Evolutionary conservation across 2,888 invertebrate species (phyloP), one percentile per base, ranked within the genome.

Genomic region (Flexamia atlantica): DNA sequence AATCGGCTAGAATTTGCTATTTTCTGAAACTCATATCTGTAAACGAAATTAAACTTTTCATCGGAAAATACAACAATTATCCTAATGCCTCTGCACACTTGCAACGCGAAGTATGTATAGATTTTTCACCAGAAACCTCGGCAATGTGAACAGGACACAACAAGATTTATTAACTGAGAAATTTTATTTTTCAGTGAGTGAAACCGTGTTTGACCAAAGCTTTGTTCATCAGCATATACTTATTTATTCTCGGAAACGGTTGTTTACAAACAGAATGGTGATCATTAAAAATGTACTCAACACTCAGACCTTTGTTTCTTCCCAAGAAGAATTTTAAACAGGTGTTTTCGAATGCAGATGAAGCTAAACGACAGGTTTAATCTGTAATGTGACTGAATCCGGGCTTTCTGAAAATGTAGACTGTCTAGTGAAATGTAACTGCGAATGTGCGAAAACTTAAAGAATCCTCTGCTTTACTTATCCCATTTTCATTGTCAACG

Each of bases 271-370:
- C 64, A 64, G 25, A 25, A 64, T 25, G 30, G 25, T 30, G 30
- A 64, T 64, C 64, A 64, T 64, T 64, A 64, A 64, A 64, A 64
- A 64, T 64, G 64, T 14, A 64, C 64, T 64, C 64, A 64, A 64
- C 64, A 64, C 64, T 64, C 64, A 64, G 64, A 64, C 64, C 64
- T 64, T 64, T 64, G 64, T 64, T 64, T 64, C 64, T 64, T 64
- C 64, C 64, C 64, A 64, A 64, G 64, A 64, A 64, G 64, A 64
- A 64, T 64, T 64, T 64, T 64, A 64, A 64, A 64, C 64, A 64
- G 64, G 64, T 64, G 64, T 64, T 64, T 64, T 64, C 64, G 64
- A 64, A 64, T 64, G 64, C 64, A 64, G 64, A 64, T 64, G 64
- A 64, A 64, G 64, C 64, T 64, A 64, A 64, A 64, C 64, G 64